Conservation (phyloP, 2,113 vertebrate genomes). For the Melospiza georgiana region DNA sequence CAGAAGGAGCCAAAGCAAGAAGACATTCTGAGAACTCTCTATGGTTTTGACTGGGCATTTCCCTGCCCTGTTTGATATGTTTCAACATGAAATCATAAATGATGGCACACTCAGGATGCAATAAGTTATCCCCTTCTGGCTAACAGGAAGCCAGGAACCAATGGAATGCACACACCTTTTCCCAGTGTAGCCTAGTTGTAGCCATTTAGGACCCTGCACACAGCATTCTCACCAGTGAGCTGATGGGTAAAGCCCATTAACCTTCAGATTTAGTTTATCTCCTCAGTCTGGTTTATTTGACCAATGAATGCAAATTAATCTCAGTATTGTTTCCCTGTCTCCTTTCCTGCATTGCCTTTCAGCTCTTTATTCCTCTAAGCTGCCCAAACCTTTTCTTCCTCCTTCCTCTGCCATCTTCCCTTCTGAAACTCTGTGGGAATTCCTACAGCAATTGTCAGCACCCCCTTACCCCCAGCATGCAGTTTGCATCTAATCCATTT, state of each 20-base stretch:
- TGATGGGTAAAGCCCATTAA: background rate
- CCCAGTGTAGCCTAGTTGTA: fast-evolving
- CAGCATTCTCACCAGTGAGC: background rate
- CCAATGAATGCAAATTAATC: background rate
- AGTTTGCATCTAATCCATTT: background rate
- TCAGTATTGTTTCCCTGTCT: background rate
- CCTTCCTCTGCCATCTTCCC: background rate
- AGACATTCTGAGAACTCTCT: background rate
- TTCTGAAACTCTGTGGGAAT: background rate
- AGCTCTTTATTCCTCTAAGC: background rate
- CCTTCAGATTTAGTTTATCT: background rate
- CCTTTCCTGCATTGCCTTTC: background rate
- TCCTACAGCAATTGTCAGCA: background rate
- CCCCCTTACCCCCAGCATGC: fast-evolving
- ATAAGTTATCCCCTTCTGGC: background rate
- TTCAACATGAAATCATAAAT: background rate
- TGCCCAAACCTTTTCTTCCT: background rate
- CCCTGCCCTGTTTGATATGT: background rate
- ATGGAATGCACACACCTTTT: background rate
- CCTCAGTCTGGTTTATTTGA: background rate
- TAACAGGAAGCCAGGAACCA: background rate
- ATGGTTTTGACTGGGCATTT: background rate
- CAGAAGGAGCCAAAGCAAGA: background rate
- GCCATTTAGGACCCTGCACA: background rate
- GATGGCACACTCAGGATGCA: fast-evolving